Evolutionary conservation across 2,113 vertebrate genomes (phyloP), one percentile per base, ranked within the genome.

Genomic region (Alligator mississippiensis): DNA sequence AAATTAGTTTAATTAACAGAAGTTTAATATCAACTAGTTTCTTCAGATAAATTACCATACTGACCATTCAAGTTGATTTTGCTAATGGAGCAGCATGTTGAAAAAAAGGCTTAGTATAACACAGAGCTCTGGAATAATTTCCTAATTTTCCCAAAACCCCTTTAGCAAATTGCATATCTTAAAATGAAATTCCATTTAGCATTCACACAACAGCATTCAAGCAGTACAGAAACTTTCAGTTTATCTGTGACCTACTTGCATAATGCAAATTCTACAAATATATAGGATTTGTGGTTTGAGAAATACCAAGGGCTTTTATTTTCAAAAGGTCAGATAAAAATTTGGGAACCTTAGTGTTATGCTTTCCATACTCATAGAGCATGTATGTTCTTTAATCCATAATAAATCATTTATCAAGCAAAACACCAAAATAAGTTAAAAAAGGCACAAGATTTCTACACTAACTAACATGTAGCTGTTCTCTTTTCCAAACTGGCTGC

Each of bases 1-100:
- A 94, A 97, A 96, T 96, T 85, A 96, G 81, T 94, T 96, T 97
- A 97, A 97, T 97, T 96, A 97, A 92, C 25, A 92, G 62, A 88
- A 96, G 95, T 97, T 94, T 96, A 92, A 68, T 90, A 95, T 92
- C 92, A 87, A 76, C 87, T 88, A 85, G 81, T 89, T 96, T 75
- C 82, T 92, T 94, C 88, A 93, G 75, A 90, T 95, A 96, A 97
- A 95, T 89, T 87, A 77, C 47, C 6, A 38, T 58, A 77, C 70
- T 96, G 87, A 90, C 74, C 93, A 95, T 95, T 98, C 85, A 93
- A 91, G 74, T 72, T 97, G 89, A 93, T 94, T 96, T 96, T 90
- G 84, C 81, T 97, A 97, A 96, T 77, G 84, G 90, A 97, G 16
- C 60, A 93, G 63, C 54, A 87, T 55, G 18, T 11, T 17, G 82